These are phyloP conservation scores for Drosophila chauvacae DNA, from an alignment of 1,140 invertebrate species.

Conservation along the genomic window DNA sequence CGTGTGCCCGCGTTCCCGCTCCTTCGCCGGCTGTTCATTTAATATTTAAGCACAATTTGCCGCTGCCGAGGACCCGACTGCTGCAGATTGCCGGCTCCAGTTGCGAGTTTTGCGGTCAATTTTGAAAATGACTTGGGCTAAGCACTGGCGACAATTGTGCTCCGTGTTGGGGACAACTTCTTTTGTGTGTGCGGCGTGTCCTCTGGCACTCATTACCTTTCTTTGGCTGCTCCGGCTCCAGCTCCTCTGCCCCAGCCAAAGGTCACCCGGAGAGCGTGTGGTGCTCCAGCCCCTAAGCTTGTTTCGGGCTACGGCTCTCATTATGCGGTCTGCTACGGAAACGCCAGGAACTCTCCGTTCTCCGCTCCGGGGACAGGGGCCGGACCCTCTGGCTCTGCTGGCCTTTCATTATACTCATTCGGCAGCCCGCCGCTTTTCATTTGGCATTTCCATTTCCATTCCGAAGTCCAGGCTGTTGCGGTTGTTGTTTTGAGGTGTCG, in stretches of 20 bases:
- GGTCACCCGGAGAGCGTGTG: constrained; percentile 43
- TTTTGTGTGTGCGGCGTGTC: constrained; percentile 68
- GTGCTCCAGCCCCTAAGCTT: constrained; percentile 11
- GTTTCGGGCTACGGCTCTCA: constrained; percentile 54
- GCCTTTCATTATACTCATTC: constrained; percentile 76
- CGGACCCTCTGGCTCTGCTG: constrained; percentile 20
- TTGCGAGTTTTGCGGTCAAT: constrained; percentile 72
- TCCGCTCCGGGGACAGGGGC: constrained; percentile 7
- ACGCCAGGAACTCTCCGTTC: constrained; percentile 57
- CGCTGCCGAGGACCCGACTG: constrained; percentile 47
- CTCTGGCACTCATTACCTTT: constrained; percentile 81
- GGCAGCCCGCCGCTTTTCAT: constrained; percentile 63
- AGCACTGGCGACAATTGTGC: constrained; percentile 76
- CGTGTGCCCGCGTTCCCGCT: constrained; percentile 15
- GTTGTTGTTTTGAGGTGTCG: constrained; percentile 71
- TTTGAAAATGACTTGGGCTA: constrained; percentile 81
- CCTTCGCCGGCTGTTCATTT: constrained; percentile 72
- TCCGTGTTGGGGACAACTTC: constrained; percentile 49
- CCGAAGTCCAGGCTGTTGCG: constrained; percentile 34
- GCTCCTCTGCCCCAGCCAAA: constrained; percentile 8
- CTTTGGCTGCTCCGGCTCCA: constrained; percentile 13
- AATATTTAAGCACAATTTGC: constrained; percentile 84
- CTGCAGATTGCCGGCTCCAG: constrained; percentile 28
- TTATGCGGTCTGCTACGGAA: constrained; percentile 83
- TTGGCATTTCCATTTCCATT: constrained; percentile 71